These are phyloP conservation scores for Tauraco erythrolophus DNA, from an alignment of 2,113 vertebrate species.

Conservation along the genomic window DNA sequence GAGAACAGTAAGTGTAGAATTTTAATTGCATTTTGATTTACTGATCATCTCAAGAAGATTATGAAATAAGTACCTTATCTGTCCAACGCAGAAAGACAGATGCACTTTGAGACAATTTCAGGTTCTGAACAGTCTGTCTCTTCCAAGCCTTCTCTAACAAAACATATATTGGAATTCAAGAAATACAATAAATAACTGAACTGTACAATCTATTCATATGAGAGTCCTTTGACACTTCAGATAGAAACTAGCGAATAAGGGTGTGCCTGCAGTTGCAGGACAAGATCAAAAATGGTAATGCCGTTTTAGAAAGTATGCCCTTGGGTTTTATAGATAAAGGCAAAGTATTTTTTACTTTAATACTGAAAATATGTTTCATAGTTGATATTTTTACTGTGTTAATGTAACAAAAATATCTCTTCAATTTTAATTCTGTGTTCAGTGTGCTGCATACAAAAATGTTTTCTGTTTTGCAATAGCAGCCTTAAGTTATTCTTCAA, in stretches of 20 bases:
- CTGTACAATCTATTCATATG: background rate
- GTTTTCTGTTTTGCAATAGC: background rate
- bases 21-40: background rate
- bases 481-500: background rate
- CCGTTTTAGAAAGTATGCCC: background rate
- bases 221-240: background rate
- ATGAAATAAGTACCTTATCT: background rate
- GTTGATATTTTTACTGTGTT: background rate
- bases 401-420: background rate
- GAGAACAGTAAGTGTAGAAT: background rate
- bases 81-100: background rate
- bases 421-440: background rate
- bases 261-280: background rate
- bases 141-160: background rate
- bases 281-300: background rate
- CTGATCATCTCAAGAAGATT: background rate
- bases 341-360: background rate
- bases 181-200: background rate
- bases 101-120: background rate
- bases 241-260: background rate
- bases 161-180: background rate
- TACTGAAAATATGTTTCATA: background rate
- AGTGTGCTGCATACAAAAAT: fast-evolving
- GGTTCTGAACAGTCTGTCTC: background rate
- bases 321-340: background rate